Conservation (phyloP, 2,797 vertebrate genomes). For the Gymnopithys bicolor region DNA sequence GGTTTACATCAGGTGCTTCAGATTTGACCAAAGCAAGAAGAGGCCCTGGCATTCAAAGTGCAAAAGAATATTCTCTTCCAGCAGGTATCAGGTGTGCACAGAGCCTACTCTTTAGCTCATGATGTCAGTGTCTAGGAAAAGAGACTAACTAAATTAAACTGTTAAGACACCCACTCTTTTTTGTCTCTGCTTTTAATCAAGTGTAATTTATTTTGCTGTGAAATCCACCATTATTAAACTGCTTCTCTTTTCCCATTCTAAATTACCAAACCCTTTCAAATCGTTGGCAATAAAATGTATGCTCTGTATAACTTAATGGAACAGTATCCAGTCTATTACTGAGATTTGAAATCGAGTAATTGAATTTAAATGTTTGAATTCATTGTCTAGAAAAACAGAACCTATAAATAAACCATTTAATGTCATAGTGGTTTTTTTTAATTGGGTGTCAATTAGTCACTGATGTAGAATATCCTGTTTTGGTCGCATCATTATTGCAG, state of each 20-base stretch:
- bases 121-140: neutral
- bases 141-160: neutral
- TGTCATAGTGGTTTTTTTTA: neutral
- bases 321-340: neutral
- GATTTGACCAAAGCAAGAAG: neutral
- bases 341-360: constrained; percentile 49
- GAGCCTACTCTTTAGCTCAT: neutral
- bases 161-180: neutral
- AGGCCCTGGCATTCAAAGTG: neutral
- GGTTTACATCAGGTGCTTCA: neutral
- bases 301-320: neutral
- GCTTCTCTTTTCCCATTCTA: neutral
- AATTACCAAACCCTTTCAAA: neutral
- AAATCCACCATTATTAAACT: neutral
- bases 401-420: constrained; percentile 28
- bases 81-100: neutral
- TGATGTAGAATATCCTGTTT: constrained; percentile 37
- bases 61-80: neutral
- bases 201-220: neutral
- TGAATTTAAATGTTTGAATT: constrained; percentile 68
- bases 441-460: constrained; percentile 37
- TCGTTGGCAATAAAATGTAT: neutral
- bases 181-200: neutral
- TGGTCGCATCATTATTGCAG: neutral
- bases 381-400: constrained; percentile 61